Percentiles rank a stretch among this genome's conserved stretches.
Evolutionary conservation across 2,113 vertebrate species (phyloP).

Genomic region (Ameiurus melas): DNA sequence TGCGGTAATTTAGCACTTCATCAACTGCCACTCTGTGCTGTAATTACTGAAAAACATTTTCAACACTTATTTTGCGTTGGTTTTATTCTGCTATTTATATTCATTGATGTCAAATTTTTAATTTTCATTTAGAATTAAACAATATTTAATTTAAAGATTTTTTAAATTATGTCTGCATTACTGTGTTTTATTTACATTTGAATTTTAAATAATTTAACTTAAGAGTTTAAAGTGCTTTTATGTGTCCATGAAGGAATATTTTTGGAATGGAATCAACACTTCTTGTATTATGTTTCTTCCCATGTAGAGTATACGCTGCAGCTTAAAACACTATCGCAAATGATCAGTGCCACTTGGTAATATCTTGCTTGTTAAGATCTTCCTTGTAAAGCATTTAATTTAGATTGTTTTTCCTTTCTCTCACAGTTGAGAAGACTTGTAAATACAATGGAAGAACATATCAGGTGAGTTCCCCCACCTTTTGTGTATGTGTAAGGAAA

Average conservation of each 20-base stretch:
- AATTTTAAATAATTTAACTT: too few relatives aligned
- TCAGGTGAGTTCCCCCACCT: conserved; percentile 49
- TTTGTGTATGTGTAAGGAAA: not conserved
- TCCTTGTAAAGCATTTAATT: not conserved
- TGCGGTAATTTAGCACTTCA: conserved; percentile 60
- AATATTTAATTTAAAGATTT: too few relatives aligned
- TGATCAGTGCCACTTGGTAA: not conserved
- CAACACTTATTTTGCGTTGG: too few relatives aligned
- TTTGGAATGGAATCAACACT: not conserved
- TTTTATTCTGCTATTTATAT: not conserved
- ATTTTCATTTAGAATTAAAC: too few relatives aligned
- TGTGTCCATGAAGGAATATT: too few relatives aligned
- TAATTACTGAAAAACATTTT: too few relatives aligned
- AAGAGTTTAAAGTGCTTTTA: not conserved
- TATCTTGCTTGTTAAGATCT: not conserved
- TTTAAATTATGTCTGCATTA: too few relatives aligned
- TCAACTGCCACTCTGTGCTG: not conserved
- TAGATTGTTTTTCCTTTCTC: not conserved
- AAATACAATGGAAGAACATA: conserved; percentile 55
- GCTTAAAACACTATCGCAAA: not conserved
- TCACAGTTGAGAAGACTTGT: conserved; percentile 68
- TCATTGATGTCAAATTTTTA: not conserved
- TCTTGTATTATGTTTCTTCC: not conserved
- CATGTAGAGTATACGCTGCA: not conserved
- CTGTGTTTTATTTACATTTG: too few relatives aligned